These are phyloP conservation scores for Phaenicophaeus curvirostris DNA, from an alignment of 2,797 vertebrate species.

Conservation along the genomic window DNA sequence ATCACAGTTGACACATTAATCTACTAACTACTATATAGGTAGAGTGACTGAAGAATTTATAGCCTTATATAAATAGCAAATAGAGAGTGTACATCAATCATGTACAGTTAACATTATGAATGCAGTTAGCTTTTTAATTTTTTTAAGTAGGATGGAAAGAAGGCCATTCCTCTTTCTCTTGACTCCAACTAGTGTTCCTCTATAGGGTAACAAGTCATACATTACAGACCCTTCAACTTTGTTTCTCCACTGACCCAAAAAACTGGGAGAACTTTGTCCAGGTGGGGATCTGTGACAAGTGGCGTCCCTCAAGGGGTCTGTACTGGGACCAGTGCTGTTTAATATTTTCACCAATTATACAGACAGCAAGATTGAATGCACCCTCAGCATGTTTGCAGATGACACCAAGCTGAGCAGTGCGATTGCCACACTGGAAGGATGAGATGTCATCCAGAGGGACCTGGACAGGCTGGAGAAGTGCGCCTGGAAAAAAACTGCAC, in stretches of 20 bases:
- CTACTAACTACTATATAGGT: background rate
- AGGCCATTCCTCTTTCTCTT: background rate
- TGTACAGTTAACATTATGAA: background rate
- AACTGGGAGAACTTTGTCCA: background rate
- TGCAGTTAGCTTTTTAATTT: background rate
- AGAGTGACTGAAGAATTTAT: background rate
- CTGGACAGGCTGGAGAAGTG: no score
- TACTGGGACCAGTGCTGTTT: no score
- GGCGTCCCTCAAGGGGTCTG: no score
- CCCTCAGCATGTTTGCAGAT: no score
- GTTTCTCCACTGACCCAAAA: background rate
- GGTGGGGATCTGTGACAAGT: no score
- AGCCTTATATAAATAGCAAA: background rate
- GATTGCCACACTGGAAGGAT: no score
- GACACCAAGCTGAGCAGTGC: no score
- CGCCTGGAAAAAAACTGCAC: background rate
- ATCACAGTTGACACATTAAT: background rate
- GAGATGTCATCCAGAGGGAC: no score
- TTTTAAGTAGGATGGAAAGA: background rate
- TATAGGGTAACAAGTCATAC: background rate
- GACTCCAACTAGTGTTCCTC: background rate
- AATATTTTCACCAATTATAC: no score
- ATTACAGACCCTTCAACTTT: background rate
- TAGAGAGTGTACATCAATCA: background rate
- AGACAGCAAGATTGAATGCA: no score